Conservation (phyloP, 2,888 invertebrate genomes). For the Carabus problematicus region DNA sequence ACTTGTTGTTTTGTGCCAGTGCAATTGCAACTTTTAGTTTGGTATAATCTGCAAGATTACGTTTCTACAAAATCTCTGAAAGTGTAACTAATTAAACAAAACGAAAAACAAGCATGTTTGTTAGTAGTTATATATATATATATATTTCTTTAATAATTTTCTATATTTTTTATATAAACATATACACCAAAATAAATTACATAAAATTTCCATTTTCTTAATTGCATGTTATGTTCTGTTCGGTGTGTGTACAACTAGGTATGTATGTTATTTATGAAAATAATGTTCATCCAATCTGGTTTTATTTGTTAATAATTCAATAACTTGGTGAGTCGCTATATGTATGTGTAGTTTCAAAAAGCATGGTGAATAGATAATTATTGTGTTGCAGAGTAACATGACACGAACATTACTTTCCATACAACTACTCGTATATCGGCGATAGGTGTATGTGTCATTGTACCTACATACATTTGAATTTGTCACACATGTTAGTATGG, state of each 20-base stretch:
- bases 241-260: constrained; percentile 11
- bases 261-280: constrained; percentile 33
- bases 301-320: constrained; percentile 1
- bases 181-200: constrained; percentile 43
- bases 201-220: constrained; percentile 31
- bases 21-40: not conserved
- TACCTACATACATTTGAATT: constrained; percentile 14
- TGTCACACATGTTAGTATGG: constrained; percentile 33
- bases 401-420: constrained; percentile 19
- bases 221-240: constrained; percentile 24
- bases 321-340: no score
- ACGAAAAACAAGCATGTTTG: constrained; percentile 14
- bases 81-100: constrained; percentile 7
- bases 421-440: constrained; percentile 23
- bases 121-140: constrained; percentile 38
- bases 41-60: constrained; percentile 6
- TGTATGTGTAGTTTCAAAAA: constrained; percentile 24
- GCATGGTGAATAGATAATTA: constrained; percentile 28
- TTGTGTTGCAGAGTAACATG: constrained; percentile 28
- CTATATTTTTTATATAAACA: constrained; percentile 37
- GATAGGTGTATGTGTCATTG: constrained; percentile 20
- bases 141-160: constrained; percentile 39
- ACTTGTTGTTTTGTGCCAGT: constrained; percentile 11
- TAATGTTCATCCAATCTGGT: constrained; percentile 29
- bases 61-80: constrained; percentile 7